Percentiles rank a stretch among this genome's conserved stretches.
Evolutionary conservation across 2,113 vertebrate species (phyloP).

Genomic region (Etheostoma spectabile): DNA sequence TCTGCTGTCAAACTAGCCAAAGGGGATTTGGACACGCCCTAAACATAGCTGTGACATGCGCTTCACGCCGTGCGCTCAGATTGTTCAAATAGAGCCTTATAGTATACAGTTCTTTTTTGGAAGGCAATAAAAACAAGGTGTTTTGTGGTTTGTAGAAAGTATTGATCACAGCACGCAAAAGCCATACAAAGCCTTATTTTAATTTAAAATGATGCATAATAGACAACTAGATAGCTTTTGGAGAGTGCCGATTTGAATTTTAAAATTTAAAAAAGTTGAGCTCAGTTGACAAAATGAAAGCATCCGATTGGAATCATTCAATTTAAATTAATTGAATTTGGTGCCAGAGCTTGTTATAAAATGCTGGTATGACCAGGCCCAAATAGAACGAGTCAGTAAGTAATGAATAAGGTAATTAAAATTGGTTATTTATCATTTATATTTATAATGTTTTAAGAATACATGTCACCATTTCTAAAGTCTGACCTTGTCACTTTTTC

Average conservation of each 20-base stretch:
- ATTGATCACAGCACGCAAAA: background rate
- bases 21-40: too few relatives aligned
- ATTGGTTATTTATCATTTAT: too few relatives aligned
- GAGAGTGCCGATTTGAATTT: background rate
- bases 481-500: constrained; percentile 2
- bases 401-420: background rate
- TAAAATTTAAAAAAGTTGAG: background rate
- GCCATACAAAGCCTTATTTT: background rate
- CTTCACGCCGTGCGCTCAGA: too few relatives aligned
- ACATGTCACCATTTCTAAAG: background rate
- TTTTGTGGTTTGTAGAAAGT: background rate
- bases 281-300: background rate
- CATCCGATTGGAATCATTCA: background rate
- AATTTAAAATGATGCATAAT: background rate
- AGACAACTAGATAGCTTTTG: background rate
- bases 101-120: background rate
- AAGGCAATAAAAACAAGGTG: background rate
- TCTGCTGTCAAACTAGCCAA: too few relatives aligned
- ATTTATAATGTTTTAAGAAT: background rate
- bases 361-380: background rate
- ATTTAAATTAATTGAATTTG: background rate
- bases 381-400: background rate
- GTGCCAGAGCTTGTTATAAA: background rate
- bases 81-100: too few relatives aligned
- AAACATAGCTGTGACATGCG: too few relatives aligned